These are phyloP conservation scores for Chloropsis hardwickii DNA, from an alignment of 2,113 vertebrate species.

Conservation along the genomic window DNA sequence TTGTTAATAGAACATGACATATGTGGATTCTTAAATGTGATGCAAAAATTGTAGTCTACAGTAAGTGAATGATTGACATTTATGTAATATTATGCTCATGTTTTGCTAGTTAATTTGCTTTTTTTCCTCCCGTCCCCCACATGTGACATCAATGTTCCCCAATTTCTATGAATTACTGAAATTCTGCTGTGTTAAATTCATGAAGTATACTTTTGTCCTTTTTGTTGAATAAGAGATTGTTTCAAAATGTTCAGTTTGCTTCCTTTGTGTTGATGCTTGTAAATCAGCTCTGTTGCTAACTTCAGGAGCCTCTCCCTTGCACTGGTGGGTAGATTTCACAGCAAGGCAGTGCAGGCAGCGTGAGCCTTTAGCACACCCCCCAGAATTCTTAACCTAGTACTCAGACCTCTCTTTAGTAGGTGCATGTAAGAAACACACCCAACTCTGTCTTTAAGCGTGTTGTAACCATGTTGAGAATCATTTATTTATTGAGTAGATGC, in stretches of 20 bases:
- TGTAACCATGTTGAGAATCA: background rate
- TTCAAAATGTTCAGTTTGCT: background rate
- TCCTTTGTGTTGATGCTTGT: background rate
- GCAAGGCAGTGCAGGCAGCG: background rate
- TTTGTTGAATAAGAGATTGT: background rate
- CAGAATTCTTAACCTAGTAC: background rate
- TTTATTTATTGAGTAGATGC: background rate
- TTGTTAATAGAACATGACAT: background rate
- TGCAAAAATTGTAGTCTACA: background rate
- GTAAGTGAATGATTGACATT: background rate
- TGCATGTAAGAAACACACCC: background rate
- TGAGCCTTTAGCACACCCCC: background rate
- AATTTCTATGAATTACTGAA: background rate
- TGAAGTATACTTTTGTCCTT: background rate
- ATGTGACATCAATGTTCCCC: background rate
- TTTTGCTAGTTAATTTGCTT: background rate
- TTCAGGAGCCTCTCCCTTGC: background rate
- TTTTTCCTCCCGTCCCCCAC: background rate
- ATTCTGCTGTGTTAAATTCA: background rate
- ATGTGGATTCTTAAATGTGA: background rate
- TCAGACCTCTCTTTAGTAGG: background rate
- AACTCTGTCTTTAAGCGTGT: fast-evolving
- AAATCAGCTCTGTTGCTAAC: background rate
- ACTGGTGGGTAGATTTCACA: background rate
- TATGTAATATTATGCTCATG: background rate